Base-by-base conservation (phyloP, 2,888 invertebrate genomes). In the Drosophila falleni region DNA sequence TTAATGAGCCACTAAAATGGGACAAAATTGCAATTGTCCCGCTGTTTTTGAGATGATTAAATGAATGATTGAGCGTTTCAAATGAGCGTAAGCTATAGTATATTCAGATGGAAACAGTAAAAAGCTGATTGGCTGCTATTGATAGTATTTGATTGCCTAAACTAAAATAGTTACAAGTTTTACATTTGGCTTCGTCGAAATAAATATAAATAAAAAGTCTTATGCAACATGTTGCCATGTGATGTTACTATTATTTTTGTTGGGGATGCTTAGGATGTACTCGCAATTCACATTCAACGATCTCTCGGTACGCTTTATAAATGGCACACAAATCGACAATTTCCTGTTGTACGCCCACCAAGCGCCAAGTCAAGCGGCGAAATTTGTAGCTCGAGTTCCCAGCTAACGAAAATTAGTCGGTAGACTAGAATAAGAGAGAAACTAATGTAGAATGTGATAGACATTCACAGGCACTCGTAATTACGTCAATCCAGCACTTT, bases 251-350 rank as follows among this genome's bases (percentile, higher is more conserved):
- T 60, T 55, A 49, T 64, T 67, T 55, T 60, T 51, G 49, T 33
- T 61, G 44, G 58, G n/a, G 16, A 35, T 56, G 59, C 62, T 65
- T 61, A 68, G 69, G 65, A 70, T 74, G 70, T 63, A 33, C 54
- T 62, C 61, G 54, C 23, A 23, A 53, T 66, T 65, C 55, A 46
- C 64, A 59, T 56, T 23, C 92, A 56, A 91, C 93, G 81, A 87
- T 84, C 80, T 68, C 50, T 60, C 39, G 58, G 58, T 73, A 66
- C 66, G 71, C 69, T 89, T 90, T 80, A 69, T 74, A 91, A 91
- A 90, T 89, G 79, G 63, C 78, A 72, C 75, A 82, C 89, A 90
- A 83, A 90, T 90, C 85, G 86, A 90, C 86, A 74, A 87, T 85
- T 91, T 90, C 91, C 90, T 82, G 89, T 69, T 77, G 58, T 73